Base-by-base conservation (phyloP, 30 jellyfish, hydroid and myxozoan species). In the Aurelia coerulea region DNA sequence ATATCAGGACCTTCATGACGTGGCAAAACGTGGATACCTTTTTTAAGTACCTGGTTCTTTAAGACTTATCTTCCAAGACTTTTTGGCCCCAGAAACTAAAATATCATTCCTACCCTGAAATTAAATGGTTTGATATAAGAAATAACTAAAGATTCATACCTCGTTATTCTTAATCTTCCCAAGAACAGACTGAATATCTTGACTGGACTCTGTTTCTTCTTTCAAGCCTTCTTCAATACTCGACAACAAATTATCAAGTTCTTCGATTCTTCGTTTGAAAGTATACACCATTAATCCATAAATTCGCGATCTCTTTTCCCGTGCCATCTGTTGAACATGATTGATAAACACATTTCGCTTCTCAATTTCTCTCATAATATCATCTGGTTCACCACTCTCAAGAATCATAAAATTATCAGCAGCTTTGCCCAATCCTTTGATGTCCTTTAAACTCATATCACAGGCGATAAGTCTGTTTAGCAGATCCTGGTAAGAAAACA, bases 321-420 rank as follows among this genome's bases (percentile, higher is more conserved):
- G 11, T 2, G 88, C 82, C 82, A 84, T 17, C 67, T 53, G 76
- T 74, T 74, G 93, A 10, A 84, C 93, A 42, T 84, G 93, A 7
- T 16, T 37, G 12, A 84, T 84, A 59, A 84, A 84, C 11, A 32
- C 78, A 23, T 50, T 84, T 62, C 87, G 62, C 19, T 49, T 46
- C 58, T 33, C 62, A 29, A 73, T 64, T 50, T 84, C 93, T 9
- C 65, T 84, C 32, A 50, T 17, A 3, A 84, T 73, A 64, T 84
- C 93, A 19, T 84, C 93, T 16, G 87, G 87, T 73, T 84, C 93
- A 17, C 88, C 93, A 2, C 74, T 74, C 15, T 84, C 93, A 14
- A 84, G 82, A 10, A 74, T 49, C 93, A 84, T 60, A 60, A 56
- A 59, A 46, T 65, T 23, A 12, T 73, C 93, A 1, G 93, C 93